These are phyloP conservation scores for Poliocrania exsul DNA, from an alignment of 2,797 vertebrate genomes.

Conservation along the genomic window DNA sequence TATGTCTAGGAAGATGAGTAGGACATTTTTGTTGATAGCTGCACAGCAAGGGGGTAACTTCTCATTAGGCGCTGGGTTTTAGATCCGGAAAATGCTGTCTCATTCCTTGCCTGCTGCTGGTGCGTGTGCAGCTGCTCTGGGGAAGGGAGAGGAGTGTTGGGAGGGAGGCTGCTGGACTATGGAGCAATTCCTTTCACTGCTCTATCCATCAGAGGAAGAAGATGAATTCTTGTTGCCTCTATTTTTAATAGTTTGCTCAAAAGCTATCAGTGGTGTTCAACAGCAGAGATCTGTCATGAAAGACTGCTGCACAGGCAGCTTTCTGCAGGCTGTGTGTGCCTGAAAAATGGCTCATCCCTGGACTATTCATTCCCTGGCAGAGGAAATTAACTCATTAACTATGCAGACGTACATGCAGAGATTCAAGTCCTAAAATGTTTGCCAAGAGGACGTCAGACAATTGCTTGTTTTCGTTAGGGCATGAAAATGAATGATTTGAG, in stretches of 20 bases:
- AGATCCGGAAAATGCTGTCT: conserved; percentile 41
- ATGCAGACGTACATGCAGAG: background rate
- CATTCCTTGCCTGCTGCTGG: background rate
- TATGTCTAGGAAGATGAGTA: background rate
- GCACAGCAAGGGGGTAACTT: background rate
- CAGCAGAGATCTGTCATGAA: background rate
- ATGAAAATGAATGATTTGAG: background rate
- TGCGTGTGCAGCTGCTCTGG: background rate
- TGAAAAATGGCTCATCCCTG: background rate
- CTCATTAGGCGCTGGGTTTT: background rate
- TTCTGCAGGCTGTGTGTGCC: background rate
- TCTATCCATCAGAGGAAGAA: background rate
- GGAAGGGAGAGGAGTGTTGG: background rate
- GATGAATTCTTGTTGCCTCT: background rate
- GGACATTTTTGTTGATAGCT: background rate
- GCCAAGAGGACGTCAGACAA: conserved; percentile 22
- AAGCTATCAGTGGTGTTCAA: background rate
- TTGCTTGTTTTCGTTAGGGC: background rate
- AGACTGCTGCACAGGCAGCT: background rate
- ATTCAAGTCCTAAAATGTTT: background rate
- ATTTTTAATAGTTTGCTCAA: background rate
- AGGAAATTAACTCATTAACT: conserved; percentile 36
- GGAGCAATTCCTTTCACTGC: background rate
- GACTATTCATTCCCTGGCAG: background rate
- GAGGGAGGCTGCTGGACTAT: background rate